A percentile compares a stretch with the other conserved stretches of the same genome.
These are phyloP conservation scores for Mimas tiliae DNA, from an alignment of 2,888 invertebrate species.

Conservation along the genomic window DNA sequence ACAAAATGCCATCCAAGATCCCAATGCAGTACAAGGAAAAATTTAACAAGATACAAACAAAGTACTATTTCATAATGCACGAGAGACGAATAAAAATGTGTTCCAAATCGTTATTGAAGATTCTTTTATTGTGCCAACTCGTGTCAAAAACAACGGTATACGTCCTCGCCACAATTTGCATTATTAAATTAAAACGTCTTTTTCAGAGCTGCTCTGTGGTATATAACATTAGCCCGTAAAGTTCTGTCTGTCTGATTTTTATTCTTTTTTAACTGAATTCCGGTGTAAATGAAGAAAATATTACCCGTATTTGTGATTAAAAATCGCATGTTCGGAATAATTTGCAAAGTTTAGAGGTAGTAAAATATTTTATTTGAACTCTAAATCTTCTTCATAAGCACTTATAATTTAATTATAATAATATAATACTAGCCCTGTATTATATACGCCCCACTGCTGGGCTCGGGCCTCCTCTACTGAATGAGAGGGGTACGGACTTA, in stretches of 20 bases:
- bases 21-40: background rate
- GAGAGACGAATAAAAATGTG: slow-evolving; percentile 30
- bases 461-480: too few relatives aligned
- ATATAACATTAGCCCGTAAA: slow-evolving; percentile 41
- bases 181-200: slow-evolving; percentile 54
- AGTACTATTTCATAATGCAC: slow-evolving; percentile 24
- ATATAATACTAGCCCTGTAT: too few relatives aligned
- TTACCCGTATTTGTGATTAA: too few relatives aligned
- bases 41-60: slow-evolving; percentile 2
- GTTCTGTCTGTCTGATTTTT: slow-evolving; percentile 33
- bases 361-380: too few relatives aligned
- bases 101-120: slow-evolving; percentile 17
- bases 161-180: slow-evolving; percentile 45
- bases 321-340: too few relatives aligned
- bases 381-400: too few relatives aligned
- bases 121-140: slow-evolving; percentile 32
- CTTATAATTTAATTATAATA: too few relatives aligned
- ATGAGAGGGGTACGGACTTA: too few relatives aligned
- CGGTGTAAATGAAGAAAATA: too few relatives aligned
- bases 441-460: too few relatives aligned
- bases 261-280: too few relatives aligned
- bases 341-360: too few relatives aligned
- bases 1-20: background rate
- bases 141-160: slow-evolving; percentile 40
- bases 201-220: slow-evolving; percentile 42